phyloP scores from a whole-genome alignment of 2,888 invertebrate genomes.

The Zeuzera pyrina region DNA sequence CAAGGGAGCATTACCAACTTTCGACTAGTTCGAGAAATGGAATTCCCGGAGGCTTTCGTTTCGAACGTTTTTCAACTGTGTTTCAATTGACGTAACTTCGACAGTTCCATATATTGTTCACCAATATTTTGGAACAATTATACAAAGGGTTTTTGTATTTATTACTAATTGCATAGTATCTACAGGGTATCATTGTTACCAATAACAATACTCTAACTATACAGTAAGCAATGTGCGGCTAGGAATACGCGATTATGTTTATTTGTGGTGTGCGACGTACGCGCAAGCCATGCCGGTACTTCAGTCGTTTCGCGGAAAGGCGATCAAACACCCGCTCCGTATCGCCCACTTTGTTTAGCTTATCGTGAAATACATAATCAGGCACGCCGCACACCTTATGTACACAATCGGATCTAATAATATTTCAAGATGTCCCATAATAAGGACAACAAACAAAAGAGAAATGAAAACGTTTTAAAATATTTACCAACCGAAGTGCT shows the following conservation, averaged over 20 bases:
- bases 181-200: too few relatives aligned
- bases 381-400: slow-evolving; percentile 16
- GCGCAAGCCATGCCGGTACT: slow-evolving; percentile 40
- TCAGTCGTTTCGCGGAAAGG: slow-evolving; percentile 51
- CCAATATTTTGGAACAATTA: too few relatives aligned
- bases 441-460: slow-evolving; percentile 52
- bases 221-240: too few relatives aligned
- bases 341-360: slow-evolving; percentile 2
- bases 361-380: neutral
- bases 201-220: too few relatives aligned
- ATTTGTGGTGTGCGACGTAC: slow-evolving; percentile 59
- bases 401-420: slow-evolving; percentile 10
- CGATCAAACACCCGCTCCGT: slow-evolving; percentile 38
- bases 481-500: slow-evolving; percentile 61
- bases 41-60: neutral
- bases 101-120: too few relatives aligned
- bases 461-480: slow-evolving; percentile 56
- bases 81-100: too few relatives aligned
- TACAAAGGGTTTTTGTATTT: too few relatives aligned
- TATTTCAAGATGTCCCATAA: slow-evolving; percentile 48
- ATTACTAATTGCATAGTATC: too few relatives aligned
- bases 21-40: slow-evolving; percentile 2
- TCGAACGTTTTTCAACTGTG: too few relatives aligned
- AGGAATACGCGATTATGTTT: slow-evolving; percentile 55
- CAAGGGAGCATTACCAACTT: slow-evolving; percentile 1